Conservation (phyloP, 2,797 vertebrate genomes). For the Champsocephalus esox region DNA sequence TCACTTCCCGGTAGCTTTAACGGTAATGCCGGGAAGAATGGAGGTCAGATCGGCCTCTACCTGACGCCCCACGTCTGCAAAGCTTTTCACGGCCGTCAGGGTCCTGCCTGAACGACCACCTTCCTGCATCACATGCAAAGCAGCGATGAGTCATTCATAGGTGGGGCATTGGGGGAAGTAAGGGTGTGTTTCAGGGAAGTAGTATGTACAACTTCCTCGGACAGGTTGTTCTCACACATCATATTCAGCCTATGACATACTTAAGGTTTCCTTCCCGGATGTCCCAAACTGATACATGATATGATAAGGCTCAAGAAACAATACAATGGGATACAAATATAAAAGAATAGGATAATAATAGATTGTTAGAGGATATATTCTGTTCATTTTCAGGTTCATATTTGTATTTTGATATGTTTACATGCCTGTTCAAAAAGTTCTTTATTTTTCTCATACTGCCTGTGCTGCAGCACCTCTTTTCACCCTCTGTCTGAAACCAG, state of each 20-base stretch:
- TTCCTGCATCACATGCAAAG: constrained; percentile 49
- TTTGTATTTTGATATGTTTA: no score
- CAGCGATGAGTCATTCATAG: constrained; percentile 42
- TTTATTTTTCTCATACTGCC: no score
- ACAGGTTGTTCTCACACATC: constrained; percentile 32
- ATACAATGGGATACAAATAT: constrained; percentile 26
- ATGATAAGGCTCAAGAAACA: background rate
- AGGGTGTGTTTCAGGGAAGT: constrained; percentile 48
- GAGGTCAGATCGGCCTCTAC: constrained; percentile 48
- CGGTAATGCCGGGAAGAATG: constrained; percentile 56
- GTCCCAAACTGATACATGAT: background rate
- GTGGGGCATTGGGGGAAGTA: constrained; percentile 40
- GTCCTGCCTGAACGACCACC: constrained; percentile 31
- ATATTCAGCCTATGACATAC: constrained; percentile 14
- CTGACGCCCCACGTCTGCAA: constrained; percentile 46
- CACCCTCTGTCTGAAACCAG: no score
- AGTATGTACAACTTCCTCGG: constrained; percentile 40
- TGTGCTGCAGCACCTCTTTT: no score
- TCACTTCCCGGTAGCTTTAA: constrained; percentile 55
- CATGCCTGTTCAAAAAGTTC: no score
- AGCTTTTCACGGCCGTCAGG: constrained; percentile 36
- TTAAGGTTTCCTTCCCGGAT: constrained; percentile 44
- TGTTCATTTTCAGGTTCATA: no score
- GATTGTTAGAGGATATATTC: background rate
- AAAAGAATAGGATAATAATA: constrained; percentile 22